phyloP scores from a whole-genome alignment of 2,888 invertebrate species.

The Plagodis pulveraria region DNA sequence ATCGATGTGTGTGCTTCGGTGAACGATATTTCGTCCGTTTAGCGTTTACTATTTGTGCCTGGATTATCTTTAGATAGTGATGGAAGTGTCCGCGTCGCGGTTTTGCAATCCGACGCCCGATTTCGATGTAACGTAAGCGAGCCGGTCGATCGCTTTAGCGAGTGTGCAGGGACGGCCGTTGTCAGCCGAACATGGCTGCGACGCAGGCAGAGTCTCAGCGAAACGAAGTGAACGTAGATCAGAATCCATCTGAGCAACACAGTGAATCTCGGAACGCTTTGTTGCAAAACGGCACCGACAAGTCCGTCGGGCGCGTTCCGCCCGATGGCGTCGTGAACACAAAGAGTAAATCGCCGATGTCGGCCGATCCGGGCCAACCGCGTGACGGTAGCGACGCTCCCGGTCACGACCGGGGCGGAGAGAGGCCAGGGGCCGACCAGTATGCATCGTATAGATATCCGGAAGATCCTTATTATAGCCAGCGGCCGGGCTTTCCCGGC shows the following conservation, averaged over 20 bases:
- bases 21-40: constrained; percentile 86
- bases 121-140: constrained; percentile 85
- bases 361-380: constrained; percentile 89
- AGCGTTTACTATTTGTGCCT: constrained; percentile 75
- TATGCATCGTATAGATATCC: constrained; percentile 84
- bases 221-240: constrained; percentile 89
- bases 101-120: constrained; percentile 83
- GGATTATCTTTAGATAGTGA: constrained; percentile 77
- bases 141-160: constrained; percentile 85
- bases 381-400: constrained; percentile 86
- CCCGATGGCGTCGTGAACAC: constrained; percentile 87
- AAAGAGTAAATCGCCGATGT: constrained; percentile 88
- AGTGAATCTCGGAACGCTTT: constrained; percentile 88
- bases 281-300: constrained; percentile 92
- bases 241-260: constrained; percentile 87
- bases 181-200: constrained; percentile 92
- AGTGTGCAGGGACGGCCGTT: constrained; percentile 85
- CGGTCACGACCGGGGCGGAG: constrained; percentile 82
- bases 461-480: constrained; percentile 84
- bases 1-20: constrained; percentile 90
- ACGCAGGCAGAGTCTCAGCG: constrained; percentile 93
- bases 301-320: constrained; percentile 88
- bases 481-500: constrained; percentile 85
- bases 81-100: constrained; percentile 84
- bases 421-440: constrained; percentile 74